Evolutionary conservation across 2,113 vertebrate genomes (phyloP).

Genomic region (Oreochromis aureus): DNA sequence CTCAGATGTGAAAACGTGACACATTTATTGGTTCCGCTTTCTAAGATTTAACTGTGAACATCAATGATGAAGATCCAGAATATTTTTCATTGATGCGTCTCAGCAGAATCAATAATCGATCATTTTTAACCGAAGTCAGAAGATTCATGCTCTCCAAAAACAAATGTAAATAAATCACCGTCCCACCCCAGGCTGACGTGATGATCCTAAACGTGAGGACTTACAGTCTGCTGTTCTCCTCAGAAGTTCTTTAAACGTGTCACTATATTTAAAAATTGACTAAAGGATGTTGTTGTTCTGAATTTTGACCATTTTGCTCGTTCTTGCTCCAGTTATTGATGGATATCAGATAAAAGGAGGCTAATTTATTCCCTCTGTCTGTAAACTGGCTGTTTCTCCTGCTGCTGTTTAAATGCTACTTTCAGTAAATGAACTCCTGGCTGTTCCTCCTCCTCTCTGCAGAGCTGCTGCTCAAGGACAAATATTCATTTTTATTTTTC

Average conservation of each 20-base stretch:
- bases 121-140: neutral
- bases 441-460: accelerated
- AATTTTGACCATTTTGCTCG: accelerated
- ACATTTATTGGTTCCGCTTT: neutral
- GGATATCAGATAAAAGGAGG: neutral
- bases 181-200: accelerated
- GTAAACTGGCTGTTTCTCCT: accelerated
- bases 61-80: neutral
- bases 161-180: accelerated
- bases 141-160: neutral
- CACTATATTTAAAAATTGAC: accelerated
- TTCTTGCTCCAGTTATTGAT: neutral
- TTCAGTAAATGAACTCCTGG: neutral
- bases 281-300: neutral
- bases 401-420: neutral
- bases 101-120: neutral
- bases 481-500: neutral
- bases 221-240: neutral
- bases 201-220: neutral
- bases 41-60: neutral
- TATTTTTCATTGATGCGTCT: neutral
- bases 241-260: accelerated
- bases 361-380: accelerated
- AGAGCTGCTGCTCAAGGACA: neutral
- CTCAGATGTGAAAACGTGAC: neutral